phyloP scores from a whole-genome alignment of 2,797 vertebrate species.

The Lutjanus argentimaculatus region DNA sequence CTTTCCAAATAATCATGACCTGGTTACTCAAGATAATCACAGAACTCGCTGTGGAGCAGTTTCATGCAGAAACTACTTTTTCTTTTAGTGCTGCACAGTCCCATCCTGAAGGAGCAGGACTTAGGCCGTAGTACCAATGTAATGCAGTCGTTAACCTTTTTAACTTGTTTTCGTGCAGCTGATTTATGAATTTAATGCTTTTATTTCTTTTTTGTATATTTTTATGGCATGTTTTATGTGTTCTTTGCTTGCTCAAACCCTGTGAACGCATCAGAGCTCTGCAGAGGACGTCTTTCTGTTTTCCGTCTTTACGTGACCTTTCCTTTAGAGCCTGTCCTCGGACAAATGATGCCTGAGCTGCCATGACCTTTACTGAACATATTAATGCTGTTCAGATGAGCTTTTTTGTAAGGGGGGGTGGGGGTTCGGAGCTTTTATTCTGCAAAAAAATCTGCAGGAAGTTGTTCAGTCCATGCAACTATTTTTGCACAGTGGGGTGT shows the following conservation, averaged over 20 bases:
- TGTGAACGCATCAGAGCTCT: not conserved
- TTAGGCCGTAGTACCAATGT: no score
- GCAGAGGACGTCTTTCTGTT: not conserved
- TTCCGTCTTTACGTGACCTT: conserved; percentile 35
- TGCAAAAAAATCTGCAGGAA: not conserved
- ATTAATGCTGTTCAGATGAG: conserved; percentile 13
- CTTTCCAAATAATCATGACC: no score
- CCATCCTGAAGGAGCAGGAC: no score
- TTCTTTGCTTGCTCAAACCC: not conserved
- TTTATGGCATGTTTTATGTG: no score
- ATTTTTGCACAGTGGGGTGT: not conserved
- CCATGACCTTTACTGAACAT: conserved; percentile 38
- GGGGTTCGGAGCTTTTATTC: not conserved
- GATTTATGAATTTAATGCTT: no score
- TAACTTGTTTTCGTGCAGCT: no score
- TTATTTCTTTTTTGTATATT: no score
- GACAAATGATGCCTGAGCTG: conserved; percentile 21
- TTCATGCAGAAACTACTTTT: no score
- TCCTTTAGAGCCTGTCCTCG: not conserved
- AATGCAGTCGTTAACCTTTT: no score
- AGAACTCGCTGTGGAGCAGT: no score
- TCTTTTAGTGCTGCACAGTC: no score
- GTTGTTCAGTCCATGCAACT: not conserved
- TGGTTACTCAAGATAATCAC: no score
- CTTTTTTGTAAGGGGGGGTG: not conserved